These are phyloP conservation scores for Druon quercuslanigerum DNA, from an alignment of 1,140 invertebrate species.

Conservation along the genomic window DNA sequence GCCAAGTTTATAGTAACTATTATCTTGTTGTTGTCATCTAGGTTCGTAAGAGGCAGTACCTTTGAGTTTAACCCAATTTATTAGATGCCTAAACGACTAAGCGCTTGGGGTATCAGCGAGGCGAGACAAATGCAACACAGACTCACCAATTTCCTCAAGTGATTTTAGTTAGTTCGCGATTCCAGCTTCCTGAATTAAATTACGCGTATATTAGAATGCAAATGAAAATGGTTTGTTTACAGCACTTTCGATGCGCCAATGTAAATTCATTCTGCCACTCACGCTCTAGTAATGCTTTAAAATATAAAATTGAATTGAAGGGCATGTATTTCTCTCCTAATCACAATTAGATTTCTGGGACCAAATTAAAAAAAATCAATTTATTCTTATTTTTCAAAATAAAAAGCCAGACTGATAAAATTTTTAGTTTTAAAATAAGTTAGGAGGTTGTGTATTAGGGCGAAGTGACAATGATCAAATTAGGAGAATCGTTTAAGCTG, in stretches of 20 bases:
- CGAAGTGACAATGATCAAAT: too few relatives aligned
- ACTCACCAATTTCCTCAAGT: conserved; percentile 20
- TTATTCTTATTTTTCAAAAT: too few relatives aligned
- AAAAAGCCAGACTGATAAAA: too few relatives aligned
- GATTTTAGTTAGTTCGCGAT: conserved; percentile 3
- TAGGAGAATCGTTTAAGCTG: too few relatives aligned
- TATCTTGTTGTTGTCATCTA: conserved; percentile 31
- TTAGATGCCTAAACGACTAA: conserved; percentile 26
- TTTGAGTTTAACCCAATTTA: conserved; percentile 25
- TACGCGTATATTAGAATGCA: background rate
- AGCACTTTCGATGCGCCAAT: background rate
- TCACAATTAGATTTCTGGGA: too few relatives aligned
- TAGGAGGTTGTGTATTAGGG: too few relatives aligned
- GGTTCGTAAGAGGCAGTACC: conserved; percentile 14
- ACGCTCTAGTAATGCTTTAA: background rate
- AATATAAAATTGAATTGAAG: too few relatives aligned
- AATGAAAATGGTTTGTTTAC: background rate
- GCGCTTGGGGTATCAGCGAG: background rate
- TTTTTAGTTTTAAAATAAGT: too few relatives aligned
- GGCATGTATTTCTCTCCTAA: too few relatives aligned
- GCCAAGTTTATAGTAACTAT: conserved; percentile 24
- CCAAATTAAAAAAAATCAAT: too few relatives aligned
- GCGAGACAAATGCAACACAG: conserved; percentile 28
- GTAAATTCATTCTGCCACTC: background rate
- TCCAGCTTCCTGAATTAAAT: conserved; percentile 8